These are phyloP conservation scores for Microcaecilia unicolor DNA, from an alignment of 2,797 vertebrate species.

Conservation along the genomic window DNA sequence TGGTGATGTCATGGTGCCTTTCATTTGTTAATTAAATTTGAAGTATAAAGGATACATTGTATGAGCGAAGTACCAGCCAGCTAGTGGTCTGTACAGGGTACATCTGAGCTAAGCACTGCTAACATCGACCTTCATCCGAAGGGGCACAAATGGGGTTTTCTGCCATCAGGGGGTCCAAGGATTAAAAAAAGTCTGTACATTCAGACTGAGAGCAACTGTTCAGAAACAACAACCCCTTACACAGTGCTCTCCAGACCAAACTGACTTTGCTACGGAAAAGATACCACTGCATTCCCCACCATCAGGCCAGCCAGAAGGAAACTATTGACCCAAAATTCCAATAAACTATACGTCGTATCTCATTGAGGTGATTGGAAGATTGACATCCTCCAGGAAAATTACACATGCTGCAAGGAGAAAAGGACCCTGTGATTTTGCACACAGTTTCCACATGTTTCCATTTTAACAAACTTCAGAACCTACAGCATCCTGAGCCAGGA, in stretches of 20 bases:
- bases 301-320: background rate
- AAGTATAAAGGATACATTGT: conserved; percentile 21
- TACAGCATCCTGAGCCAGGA: background rate
- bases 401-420: no score
- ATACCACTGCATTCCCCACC: background rate
- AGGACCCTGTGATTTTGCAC: background rate
- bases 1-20: conserved; percentile 26
- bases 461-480: background rate
- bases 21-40: conserved; percentile 35
- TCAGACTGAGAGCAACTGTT: conserved; percentile 50
- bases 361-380: background rate
- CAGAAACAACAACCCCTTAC: conserved; percentile 25
- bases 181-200: conserved; percentile 48
- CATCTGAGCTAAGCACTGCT: conserved; percentile 23
- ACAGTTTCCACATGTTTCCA: background rate
- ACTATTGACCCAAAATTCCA: background rate
- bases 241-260: conserved; percentile 5
- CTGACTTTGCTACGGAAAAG: conserved; percentile 1
- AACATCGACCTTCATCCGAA: conserved; percentile 49
- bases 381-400: no score
- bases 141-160: conserved; percentile 43
- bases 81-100: conserved; percentile 25
- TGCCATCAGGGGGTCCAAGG: conserved; percentile 31
- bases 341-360: background rate
- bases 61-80: conserved; percentile 27